Evolutionary conservation across 2,113 vertebrate species (phyloP).

Genomic region (Oostethus manadensis): DNA sequence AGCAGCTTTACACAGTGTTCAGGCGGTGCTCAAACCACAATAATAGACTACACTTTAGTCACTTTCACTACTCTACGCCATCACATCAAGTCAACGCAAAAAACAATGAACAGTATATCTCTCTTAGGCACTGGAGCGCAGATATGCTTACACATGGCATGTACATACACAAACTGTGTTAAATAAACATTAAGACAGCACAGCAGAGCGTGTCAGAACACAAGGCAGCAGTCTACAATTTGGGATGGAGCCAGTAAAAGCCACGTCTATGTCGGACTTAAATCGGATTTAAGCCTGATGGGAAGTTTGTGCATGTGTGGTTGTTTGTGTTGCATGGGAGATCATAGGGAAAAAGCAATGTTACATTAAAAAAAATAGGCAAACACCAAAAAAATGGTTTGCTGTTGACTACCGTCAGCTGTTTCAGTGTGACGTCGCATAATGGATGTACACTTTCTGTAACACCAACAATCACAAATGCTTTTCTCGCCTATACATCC

Average conservation of each 20-base stretch:
- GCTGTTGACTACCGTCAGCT: constrained; percentile 15
- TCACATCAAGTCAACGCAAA: constrained; percentile 13
- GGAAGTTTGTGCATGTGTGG: constrained; percentile 17
- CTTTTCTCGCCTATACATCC: constrained; percentile 56
- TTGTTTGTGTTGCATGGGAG: constrained; percentile 6
- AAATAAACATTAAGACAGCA: constrained; percentile 54
- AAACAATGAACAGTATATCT: neutral
- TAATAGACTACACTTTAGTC: constrained; percentile 10
- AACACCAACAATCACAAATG: constrained; percentile 7
- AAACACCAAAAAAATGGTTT: constrained; percentile 6
- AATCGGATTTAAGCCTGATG: constrained; percentile 59
- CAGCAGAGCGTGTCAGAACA: constrained; percentile 45
- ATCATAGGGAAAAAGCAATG: constrained; percentile 38
- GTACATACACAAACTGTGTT: constrained; percentile 20
- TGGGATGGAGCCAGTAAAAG: constrained; percentile 61
- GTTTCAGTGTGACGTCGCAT: constrained; percentile 9
- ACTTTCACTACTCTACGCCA: constrained; percentile 8
- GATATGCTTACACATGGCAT: constrained; percentile 1
- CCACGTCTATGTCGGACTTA: constrained; percentile 63
- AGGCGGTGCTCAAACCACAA: neutral
- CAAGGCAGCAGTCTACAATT: constrained; percentile 53
- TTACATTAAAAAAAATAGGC: constrained; percentile 38
- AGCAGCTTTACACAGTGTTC: neutral
- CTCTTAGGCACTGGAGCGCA: constrained; percentile 8
- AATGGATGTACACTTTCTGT: constrained; percentile 20